Base-by-base conservation (phyloP, 2,888 invertebrate genomes). In the Omphaloscelis lunosa region DNA sequence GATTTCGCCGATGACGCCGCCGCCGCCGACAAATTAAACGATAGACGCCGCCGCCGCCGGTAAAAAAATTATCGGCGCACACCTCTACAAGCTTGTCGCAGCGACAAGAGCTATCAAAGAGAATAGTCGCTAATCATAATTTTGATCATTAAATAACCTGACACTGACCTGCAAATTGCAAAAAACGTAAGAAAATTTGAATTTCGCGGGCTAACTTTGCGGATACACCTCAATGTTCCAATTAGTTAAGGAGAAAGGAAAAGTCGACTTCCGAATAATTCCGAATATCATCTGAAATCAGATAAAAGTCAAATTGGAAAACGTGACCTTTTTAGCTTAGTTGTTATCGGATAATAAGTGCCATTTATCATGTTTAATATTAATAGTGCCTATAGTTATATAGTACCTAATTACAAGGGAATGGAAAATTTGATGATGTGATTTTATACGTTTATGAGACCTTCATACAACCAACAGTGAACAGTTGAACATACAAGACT, bases 261-360 rank as follows among this genome's bases (percentile, higher is more conserved):
- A 53, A 27, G 4, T 34, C n/a, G 23, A 29, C 29, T 41, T 39
- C 34, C 45, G 12, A 75, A 53, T 61, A 61, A 45, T n/a, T 56
- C 17, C 11, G 11, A 78, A 41, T 51, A 27, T 34, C 51, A 62
- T 66, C n/a, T 73, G n/a, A 59, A 59, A 59, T 65, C 20, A n/a
- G 58, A 83, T 67, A 56, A 67, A 51, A 68, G 34, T 83, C n/a
- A 82, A 80, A 79, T 79, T 83, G 67, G 67, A 67, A 83, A 79
- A 83, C 80, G 80, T 83, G 80, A 83, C 80, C 80, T 81, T 67
- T 71, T 48, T 51, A 59, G 65, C 53, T 27, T 9, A 62, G n/a
- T 53, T 23, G 12, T 68, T 71, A 80, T 80, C 83, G 41, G 61
- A 69, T 69, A 53, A 39, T 80, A 45, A 53, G 20, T 65, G 56